Percentiles rank a stretch among this genome's conserved stretches.
phyloP scores from a whole-genome alignment of 2,888 invertebrate species.

The Euzetes globulus region DNA sequence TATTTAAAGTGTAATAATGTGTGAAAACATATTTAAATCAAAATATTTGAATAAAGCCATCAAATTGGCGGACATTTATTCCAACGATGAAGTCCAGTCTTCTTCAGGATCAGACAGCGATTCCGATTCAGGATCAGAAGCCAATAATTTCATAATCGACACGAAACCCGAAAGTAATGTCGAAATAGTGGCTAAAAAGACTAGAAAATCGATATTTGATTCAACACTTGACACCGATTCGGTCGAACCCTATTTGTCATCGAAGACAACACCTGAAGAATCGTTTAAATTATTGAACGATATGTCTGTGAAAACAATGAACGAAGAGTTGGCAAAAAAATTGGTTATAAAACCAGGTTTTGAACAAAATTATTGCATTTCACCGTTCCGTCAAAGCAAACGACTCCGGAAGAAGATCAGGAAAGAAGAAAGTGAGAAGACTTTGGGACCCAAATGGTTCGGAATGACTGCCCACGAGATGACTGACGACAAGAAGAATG shows the following conservation, averaged over 20 bases:
- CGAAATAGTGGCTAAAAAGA: no score
- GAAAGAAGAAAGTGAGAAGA: constrained; percentile 64
- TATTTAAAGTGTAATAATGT: not conserved
- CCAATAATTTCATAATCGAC: not conserved
- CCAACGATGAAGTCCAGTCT: not conserved
- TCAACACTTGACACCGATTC: not conserved
- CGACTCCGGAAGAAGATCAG: constrained; percentile 22
- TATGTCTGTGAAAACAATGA: not conserved
- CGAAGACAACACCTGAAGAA: not conserved
- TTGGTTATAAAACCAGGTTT: constrained; percentile 12
- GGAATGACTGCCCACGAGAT: constrained; percentile 72
- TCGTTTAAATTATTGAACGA: not conserved
- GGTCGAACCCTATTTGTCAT: not conserved
- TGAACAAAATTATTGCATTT: constrained; percentile 24
- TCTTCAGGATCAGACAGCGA: not conserved
- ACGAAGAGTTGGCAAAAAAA: not conserved
- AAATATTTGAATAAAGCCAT: not conserved
- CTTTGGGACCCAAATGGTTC: constrained; percentile 82
- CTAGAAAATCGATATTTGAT: not conserved
- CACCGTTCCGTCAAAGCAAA: not conserved
- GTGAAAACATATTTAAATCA: not conserved
- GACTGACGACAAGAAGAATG: constrained; percentile 76
- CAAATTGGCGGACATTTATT: not conserved
- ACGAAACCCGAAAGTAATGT: not conserved
- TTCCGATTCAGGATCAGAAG: not conserved